Evolutionary conservation across 37 sponge, comb jelly and placozoan species (phyloP).

Genomic region (Petrosia ficiformis): DNA sequence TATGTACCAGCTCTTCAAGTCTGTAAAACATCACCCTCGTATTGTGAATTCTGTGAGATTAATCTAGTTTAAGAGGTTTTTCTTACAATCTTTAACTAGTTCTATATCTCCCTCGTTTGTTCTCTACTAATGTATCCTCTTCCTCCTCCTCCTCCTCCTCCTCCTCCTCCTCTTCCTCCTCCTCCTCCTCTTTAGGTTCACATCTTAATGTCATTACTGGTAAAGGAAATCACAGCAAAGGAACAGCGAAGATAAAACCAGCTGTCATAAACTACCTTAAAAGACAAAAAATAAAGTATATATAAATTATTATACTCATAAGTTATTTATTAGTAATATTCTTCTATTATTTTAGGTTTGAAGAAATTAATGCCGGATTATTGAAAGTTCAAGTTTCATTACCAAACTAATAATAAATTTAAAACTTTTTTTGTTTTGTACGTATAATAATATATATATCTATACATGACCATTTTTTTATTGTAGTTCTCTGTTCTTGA

Average conservation of each 20-base stretch:
- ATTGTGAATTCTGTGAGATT: not conserved
- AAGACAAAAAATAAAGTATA: not conserved
- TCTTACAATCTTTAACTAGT: conserved; percentile 3
- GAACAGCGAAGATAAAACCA: conserved; percentile 61
- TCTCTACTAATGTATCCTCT: not conserved
- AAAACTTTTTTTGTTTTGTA: no score
- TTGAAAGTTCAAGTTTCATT: no score
- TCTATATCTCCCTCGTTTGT: conserved; percentile 6
- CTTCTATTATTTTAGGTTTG: no score
- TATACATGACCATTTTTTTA: no score
- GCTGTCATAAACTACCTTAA: conserved; percentile 63
- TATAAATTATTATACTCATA: not conserved
- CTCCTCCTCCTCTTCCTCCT: conserved; percentile 5
- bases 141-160: not conserved
- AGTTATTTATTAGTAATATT: not conserved
- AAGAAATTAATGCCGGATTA: no score
- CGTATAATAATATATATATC: no score
- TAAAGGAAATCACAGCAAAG: conserved; percentile 69
- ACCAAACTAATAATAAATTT: no score
- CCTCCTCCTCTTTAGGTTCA: conserved; percentile 10
- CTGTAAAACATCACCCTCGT: no score
- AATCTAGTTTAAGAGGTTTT: not conserved
- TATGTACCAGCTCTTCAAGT: no score
- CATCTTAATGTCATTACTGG: conserved; percentile 68
- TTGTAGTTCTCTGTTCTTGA: no score